A percentile compares a stretch with the other conserved stretches of the same genome.
Conservation (phyloP, 2,888 invertebrate species). For the Lottia scabra region DNA sequence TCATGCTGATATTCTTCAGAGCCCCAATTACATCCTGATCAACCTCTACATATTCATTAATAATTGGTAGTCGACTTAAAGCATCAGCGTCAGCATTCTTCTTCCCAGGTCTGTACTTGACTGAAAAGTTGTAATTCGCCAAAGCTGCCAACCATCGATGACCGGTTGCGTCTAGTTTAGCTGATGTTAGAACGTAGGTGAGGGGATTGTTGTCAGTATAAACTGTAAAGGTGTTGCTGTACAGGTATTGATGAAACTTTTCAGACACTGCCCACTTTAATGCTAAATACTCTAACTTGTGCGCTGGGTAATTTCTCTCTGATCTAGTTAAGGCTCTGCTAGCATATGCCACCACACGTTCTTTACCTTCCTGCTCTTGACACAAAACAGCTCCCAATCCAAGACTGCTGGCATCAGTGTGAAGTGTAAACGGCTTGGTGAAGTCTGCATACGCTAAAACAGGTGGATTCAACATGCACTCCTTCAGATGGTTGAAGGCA, state of each 20-base stretch:
- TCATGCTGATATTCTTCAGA: no score
- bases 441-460: no score
- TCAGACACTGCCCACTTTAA: conserved; percentile 35
- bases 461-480: no score
- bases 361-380: no score
- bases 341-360: background rate
- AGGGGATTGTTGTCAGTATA: background rate
- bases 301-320: no score
- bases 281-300: conserved; percentile 27
- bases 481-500: no score
- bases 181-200: background rate
- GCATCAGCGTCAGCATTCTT: conserved; percentile 23
- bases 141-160: conserved; percentile 19
- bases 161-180: background rate
- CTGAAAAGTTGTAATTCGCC: background rate
- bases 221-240: conserved; percentile 21
- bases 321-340: background rate
- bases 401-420: no score
- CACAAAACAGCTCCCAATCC: no score
- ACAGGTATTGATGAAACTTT: conserved; percentile 30
- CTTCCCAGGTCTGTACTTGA: conserved; percentile 19
- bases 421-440: no score
- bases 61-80: conserved; percentile 15
- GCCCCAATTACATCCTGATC: no score
- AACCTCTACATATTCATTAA: background rate